Conservation (phyloP, 2,113 vertebrate genomes). For the Coregonus clupeaformis region DNA sequence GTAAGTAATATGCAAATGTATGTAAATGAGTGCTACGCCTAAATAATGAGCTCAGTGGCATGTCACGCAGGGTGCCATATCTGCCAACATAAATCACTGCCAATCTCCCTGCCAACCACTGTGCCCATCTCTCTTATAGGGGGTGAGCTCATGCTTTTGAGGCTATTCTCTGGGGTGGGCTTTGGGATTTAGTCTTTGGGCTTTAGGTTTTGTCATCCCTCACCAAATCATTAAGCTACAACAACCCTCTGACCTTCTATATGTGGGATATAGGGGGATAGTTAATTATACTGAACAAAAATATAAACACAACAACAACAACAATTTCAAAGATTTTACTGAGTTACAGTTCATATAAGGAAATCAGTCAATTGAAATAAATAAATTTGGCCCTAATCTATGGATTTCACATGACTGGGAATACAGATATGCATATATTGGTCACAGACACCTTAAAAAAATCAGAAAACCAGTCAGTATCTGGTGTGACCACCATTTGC, state of each 20-base stretch:
- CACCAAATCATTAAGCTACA: slow-evolving; percentile 4
- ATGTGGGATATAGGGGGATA: slow-evolving; percentile 3
- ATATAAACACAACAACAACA: too few species aligned
- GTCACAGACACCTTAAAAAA: too few species aligned
- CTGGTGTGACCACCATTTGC: too few species aligned
- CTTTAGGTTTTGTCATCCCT: not conserved
- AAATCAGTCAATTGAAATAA: too few species aligned
- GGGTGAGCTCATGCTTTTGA: slow-evolving; percentile 29
- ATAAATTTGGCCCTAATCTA: too few species aligned
- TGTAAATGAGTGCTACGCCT: slow-evolving; percentile 31
- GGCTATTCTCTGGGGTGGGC: not conserved
- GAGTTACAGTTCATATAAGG: too few species aligned
- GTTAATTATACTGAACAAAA: too few species aligned
- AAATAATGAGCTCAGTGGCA: slow-evolving; percentile 50
- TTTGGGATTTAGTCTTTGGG: not conserved
- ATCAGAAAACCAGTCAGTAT: too few species aligned
- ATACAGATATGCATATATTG: too few species aligned
- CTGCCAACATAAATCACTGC: slow-evolving; percentile 38
- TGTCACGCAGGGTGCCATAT: slow-evolving; percentile 42
- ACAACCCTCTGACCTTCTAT: not conserved
- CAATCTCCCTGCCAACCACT: slow-evolving; percentile 19
- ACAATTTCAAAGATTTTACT: too few species aligned
- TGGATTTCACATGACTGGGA: too few species aligned
- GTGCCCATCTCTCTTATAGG: slow-evolving; percentile 18
- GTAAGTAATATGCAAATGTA: slow-evolving; percentile 54